Evolutionary conservation across 2,797 vertebrate species (phyloP), one percentile per base, ranked within the genome.

Genomic region (Phylloscopus collybita): DNA sequence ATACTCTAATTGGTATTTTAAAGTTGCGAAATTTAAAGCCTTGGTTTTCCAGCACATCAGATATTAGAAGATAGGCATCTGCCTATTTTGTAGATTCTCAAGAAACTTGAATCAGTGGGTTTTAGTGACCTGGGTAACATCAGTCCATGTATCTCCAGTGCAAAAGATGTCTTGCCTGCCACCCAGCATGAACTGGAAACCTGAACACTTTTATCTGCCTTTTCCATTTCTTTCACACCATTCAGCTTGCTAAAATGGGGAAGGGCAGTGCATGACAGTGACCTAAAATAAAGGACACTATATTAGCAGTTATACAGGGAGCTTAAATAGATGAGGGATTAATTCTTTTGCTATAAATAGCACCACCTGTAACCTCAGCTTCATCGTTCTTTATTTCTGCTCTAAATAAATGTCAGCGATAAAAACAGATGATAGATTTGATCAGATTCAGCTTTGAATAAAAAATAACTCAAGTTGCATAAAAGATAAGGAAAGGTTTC

Each of bases 271-370:
- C 82, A 91, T 94, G 88, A 80, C 94, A 70, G 65, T 93, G 90
- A 70, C 83, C 91, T 93, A 88, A 95, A 96, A 86, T 85, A 91
- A 90, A 84, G 67, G 50, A 70, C 50, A 54, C 64, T 81, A 19
- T 91, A 80, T 90, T 95, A 91, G 36, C 54, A 72, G 30, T 92
- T 87, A 54, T 20, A 61, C 49, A 82, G 54, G 60, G 79, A 91
- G 57, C 83, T 66, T 92, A 92, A 92, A 93, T 86, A 92, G 85
- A 86, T 14, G 74, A 79, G 13, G 45, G 57, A 76, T 91, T 92
- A 75, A 95, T 95, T 96, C 92, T 88, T 91, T 67, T 64, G 62
- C 88, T 95, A 80, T 88, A 87, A 92, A 93, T 90, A 96, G 36
- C 21, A 34, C 75, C 70, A 94, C 91, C 85, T 90, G 83, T 93